A percentile compares a stretch with the other conserved stretches of the same genome.
Evolutionary conservation across 2,888 invertebrate genomes (phyloP).

Genomic region (Terebella lapidaria): DNA sequence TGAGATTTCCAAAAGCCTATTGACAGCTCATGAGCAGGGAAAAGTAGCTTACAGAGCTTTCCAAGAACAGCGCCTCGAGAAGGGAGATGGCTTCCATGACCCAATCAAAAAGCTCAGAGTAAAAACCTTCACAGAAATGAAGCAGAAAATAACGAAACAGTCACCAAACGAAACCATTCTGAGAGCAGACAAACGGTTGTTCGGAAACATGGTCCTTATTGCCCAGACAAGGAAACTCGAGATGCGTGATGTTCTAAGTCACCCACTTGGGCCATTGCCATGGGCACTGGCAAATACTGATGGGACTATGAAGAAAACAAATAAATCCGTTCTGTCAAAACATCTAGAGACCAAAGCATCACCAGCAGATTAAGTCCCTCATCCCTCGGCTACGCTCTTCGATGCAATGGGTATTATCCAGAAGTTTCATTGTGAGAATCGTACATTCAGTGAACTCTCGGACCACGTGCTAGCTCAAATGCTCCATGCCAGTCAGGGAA

Average conservation of each 20-base stretch:
- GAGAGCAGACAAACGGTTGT: constrained; percentile 8
- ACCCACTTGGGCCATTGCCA: constrained; percentile 12
- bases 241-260: too few relatives aligned
- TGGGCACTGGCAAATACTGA: constrained; percentile 17
- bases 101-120: not conserved
- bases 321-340: constrained; percentile 13
- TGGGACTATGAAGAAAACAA: constrained; percentile 13
- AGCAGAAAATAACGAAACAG: not conserved
- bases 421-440: constrained; percentile 8
- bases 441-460: constrained; percentile 11
- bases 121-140: not conserved
- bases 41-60: constrained; percentile 1
- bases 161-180: constrained; percentile 5
- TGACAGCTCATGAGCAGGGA: constrained; percentile 10
- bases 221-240: constrained; percentile 14
- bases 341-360: constrained; percentile 7
- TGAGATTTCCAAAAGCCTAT: constrained; percentile 8
- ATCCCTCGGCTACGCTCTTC: constrained; percentile 9
- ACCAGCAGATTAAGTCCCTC: constrained; percentile 11
- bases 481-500: not conserved
- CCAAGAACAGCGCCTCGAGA: not conserved
- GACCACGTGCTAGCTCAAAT: not conserved
- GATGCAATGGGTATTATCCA: constrained; percentile 13
- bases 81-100: not conserved
- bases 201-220: constrained; percentile 15